Conservation (phyloP, 2,113 vertebrate genomes). For the Chrysochloris asiatica region DNA sequence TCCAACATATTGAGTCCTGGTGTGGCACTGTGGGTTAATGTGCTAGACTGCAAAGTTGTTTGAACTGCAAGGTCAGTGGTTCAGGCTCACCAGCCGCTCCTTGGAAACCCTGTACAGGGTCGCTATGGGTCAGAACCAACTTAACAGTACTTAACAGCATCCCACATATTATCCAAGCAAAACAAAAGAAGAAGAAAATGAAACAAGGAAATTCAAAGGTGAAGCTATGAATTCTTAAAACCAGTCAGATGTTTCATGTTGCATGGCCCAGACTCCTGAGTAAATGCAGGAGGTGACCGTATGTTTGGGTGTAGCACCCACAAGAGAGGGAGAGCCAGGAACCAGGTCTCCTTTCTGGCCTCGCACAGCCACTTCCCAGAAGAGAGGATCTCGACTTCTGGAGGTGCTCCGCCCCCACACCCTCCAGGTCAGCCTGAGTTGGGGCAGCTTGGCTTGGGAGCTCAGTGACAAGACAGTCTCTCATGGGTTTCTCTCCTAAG, state of each 20-base stretch:
- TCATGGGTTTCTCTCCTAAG: not conserved
- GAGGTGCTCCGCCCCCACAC: not conserved
- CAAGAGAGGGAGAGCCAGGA: not conserved
- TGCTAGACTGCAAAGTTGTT: too few relatives aligned
- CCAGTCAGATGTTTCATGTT: not conserved
- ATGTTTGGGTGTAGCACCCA: not conserved
- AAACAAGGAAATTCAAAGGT: not conserved
- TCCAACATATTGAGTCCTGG: too few relatives aligned
- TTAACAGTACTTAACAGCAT: too few relatives aligned
- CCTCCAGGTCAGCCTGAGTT: not conserved
- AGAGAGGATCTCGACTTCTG: not conserved
- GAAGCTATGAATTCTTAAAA: not conserved
- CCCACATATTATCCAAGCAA: not conserved
- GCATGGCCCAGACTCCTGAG: not conserved
- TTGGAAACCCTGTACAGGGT: too few relatives aligned
- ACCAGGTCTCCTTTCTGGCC: not conserved
- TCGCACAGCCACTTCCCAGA: not conserved
- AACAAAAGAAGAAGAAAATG: not conserved
- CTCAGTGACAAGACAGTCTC: too few relatives aligned
- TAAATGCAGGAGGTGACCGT: not conserved
- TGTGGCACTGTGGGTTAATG: too few relatives aligned
- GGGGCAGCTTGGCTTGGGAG: not conserved
- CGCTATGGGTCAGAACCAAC: too few relatives aligned
- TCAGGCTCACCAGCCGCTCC: too few relatives aligned
- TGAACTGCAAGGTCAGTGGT: too few relatives aligned